A percentile compares a stretch with the other conserved stretches of the same genome.
phyloP scores from a whole-genome alignment of 2,797 vertebrate species.

The Nyctalus aviator region DNA sequence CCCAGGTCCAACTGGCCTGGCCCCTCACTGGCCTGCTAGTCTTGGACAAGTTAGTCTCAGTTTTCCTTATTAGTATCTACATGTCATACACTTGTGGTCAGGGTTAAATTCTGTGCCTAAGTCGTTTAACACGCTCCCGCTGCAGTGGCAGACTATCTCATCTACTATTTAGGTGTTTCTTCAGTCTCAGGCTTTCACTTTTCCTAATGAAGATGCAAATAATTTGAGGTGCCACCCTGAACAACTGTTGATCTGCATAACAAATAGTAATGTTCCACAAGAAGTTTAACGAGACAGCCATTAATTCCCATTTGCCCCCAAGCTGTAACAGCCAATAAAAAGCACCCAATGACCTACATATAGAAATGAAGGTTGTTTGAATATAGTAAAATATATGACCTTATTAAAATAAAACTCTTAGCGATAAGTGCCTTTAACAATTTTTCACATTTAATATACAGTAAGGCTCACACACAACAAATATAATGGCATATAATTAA shows the following conservation, averaged over 20 bases:
- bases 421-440: constrained; percentile 34
- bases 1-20: neutral
- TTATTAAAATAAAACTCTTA: constrained; percentile 63
- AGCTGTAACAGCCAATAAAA: neutral
- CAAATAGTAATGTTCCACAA: neutral
- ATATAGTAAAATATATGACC: neutral
- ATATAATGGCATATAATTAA: constrained; percentile 26
- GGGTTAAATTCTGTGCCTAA: neutral
- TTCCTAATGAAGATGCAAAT: neutral
- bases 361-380: constrained; percentile 5
- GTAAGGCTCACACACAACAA: constrained; percentile 5
- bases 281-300: constrained; percentile 19
- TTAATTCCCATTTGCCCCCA: neutral
- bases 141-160: neutral
- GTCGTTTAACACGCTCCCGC: neutral
- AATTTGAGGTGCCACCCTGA: constrained; percentile 3
- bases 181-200: neutral
- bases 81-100: neutral
- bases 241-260: neutral
- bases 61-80: neutral
- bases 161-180: neutral
- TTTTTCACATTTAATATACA: constrained; percentile 65
- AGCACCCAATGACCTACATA: neutral
- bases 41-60: neutral
- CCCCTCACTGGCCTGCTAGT: neutral